Base-by-base conservation (phyloP, 2,797 vertebrate species). In the Rhadinocentrus ornatus region DNA sequence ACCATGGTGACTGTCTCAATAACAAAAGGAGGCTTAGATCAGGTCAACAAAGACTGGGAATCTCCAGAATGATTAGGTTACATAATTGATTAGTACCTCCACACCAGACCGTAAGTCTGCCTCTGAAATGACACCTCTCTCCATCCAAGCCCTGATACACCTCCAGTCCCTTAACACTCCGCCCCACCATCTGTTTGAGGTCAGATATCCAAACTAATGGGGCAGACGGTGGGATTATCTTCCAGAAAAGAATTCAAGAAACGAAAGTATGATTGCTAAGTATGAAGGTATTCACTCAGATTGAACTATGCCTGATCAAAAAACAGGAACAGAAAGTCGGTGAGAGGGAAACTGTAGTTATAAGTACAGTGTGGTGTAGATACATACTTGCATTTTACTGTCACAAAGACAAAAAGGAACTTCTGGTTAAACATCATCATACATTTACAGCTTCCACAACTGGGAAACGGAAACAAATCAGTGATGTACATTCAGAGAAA, bases 61-160 rank as follows among this genome's bases (percentile, higher is more conserved):
- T 91, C 88, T 92, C 87, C 78, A 31, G 83, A 80, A 77, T 85
- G 87, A 87, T 92, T 86, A 79, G 83, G 88, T 92, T 92, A 91
- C 90, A 86, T 83, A 87, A 86, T 80, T 91, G 75, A 91, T 89
- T 88, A 81, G 73, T 69, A 58, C 32, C 68, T 70, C 64, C 71
- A 84, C 72, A 76, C 69, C 54, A 77, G 78, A 81, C 79, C 75
- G 79, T 71, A 35, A 77, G 60, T 72, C 71, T 29, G 46, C 75
- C 62, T 59, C 71, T 73, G 55, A 84, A 78, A 67, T 71, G 71
- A 78, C 63, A 73, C 54, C 52, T 22, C 70, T 66, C 70, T 71
- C 15, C 53, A 74, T 69, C 72, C 27, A 44, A 69, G 66, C 54
- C 64, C 29, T 15, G 35, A 29, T 62, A 59, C 50, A 73, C 55